Conservation (phyloP, 1,140 invertebrate species). For the Galleria mellonella region DNA sequence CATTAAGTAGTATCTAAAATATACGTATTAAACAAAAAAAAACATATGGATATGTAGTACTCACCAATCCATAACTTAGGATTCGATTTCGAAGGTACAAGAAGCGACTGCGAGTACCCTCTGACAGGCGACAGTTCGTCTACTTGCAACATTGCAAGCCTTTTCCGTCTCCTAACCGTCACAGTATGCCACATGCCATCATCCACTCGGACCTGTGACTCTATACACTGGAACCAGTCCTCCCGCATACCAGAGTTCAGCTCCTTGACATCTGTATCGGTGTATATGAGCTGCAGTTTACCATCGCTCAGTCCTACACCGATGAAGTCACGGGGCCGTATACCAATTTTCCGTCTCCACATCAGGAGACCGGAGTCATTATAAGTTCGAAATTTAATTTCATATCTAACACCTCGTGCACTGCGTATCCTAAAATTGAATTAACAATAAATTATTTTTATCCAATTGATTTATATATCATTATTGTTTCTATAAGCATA, state of each 20-base stretch:
- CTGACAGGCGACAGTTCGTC: slow-evolving; percentile 79
- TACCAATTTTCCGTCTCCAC: slow-evolving; percentile 75
- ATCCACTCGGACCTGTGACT: slow-evolving; percentile 76
- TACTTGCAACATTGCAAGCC: slow-evolving; percentile 80
- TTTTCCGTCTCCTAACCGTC: slow-evolving; percentile 78
- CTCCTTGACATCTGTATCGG: slow-evolving; percentile 61
- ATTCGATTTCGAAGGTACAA: slow-evolving; percentile 83
- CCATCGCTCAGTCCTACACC: slow-evolving; percentile 65
- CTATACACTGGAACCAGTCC: slow-evolving; percentile 70
- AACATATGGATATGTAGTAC: too few relatives aligned
- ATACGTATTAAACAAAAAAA: too few relatives aligned
- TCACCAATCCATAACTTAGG: slow-evolving; percentile 85
- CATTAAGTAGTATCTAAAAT: too few relatives aligned
- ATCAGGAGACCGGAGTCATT: slow-evolving; percentile 80
- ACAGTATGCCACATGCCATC: slow-evolving; percentile 86
- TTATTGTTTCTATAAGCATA: too few relatives aligned
- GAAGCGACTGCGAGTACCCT: slow-evolving; percentile 77
- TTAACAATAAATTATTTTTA: too few relatives aligned
- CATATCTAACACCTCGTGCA: slow-evolving; percentile 81
- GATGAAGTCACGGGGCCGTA: slow-evolving; percentile 65
- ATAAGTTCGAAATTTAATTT: slow-evolving; percentile 81
- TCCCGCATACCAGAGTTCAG: slow-evolving; percentile 45
- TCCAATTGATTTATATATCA: too few relatives aligned
- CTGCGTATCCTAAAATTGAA: slow-evolving; percentile 73
- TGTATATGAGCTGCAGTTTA: slow-evolving; percentile 65